Conservation (phyloP, 2,113 vertebrate genomes). For the Oenanthe oenanthe region DNA sequence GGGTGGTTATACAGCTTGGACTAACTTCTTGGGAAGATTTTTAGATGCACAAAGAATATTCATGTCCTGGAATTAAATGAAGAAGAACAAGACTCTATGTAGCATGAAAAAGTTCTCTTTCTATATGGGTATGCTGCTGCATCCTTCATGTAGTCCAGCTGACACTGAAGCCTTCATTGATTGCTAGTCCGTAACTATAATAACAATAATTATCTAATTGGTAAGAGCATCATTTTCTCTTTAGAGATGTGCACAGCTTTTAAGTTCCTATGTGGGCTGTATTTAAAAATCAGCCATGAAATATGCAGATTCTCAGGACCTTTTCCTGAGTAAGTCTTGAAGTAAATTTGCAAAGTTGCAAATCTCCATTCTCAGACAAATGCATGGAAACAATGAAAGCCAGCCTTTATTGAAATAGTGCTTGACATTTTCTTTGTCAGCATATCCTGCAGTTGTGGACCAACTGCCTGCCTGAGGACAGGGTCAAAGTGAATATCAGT, state of each 20-base stretch:
- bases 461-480: neutral
- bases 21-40: neutral
- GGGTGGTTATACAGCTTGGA: neutral
- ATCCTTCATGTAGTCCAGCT: neutral
- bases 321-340: conserved; percentile 3
- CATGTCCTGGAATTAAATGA: neutral
- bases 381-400: neutral
- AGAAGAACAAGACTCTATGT: neutral
- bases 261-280: conserved; percentile 26
- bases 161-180: neutral
- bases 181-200: neutral
- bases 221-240: conserved; percentile 12
- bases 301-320: conserved; percentile 35
- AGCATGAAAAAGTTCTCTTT: neutral
- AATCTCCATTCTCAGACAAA: neutral
- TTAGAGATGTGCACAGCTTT: conserved; percentile 4
- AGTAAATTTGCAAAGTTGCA: neutral
- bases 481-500: neutral
- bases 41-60: neutral
- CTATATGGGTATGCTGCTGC: neutral
- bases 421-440: neutral
- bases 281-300: conserved; percentile 22
- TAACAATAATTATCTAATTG: conserved; percentile 50
- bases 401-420: neutral
- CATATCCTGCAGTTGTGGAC: neutral